These are phyloP conservation scores for Pachycephala philippinensis DNA, from an alignment of 2,113 vertebrate species.

Conservation along the genomic window DNA sequence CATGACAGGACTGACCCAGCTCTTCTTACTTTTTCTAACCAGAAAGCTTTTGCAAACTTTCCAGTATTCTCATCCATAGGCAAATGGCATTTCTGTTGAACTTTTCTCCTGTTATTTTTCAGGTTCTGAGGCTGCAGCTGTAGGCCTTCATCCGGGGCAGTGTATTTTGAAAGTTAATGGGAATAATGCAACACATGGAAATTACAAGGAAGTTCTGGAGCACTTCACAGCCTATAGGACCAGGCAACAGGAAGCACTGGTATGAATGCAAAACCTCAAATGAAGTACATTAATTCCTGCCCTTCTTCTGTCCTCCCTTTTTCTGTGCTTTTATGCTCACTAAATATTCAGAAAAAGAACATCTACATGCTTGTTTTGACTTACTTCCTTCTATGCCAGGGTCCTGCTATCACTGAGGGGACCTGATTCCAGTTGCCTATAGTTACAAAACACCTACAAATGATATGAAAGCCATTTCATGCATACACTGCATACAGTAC, in stretches of 20 bases:
- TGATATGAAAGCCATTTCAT: not conserved
- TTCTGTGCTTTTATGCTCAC: not conserved
- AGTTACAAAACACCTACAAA: not conserved
- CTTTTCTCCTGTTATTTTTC: not conserved
- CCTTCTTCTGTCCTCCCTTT: not conserved
- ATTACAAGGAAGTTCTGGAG: constrained; percentile 85
- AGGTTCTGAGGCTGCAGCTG: constrained; percentile 87
- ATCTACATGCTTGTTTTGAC: not conserved
- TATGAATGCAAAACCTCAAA: constrained; percentile 11
- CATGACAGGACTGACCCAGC: not conserved
- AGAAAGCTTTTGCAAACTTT: not conserved
- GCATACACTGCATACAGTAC: not conserved
- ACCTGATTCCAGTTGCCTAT: not conserved
- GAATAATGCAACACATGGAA: constrained; percentile 77
- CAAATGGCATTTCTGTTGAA: not conserved
- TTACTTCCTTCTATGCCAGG: not conserved
- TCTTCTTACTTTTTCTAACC: not conserved
- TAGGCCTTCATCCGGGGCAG: constrained; percentile 91
- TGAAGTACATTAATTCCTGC: not conserved
- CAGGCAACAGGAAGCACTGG: constrained; percentile 76
- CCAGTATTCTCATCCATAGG: not conserved
- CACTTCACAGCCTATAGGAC: constrained; percentile 85
- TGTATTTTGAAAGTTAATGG: constrained; percentile 93
- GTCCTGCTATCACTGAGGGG: not conserved
- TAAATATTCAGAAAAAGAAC: not conserved